Evolutionary conservation across 2,113 vertebrate species (phyloP).

Genomic region (Thryonomys swinderianus): DNA sequence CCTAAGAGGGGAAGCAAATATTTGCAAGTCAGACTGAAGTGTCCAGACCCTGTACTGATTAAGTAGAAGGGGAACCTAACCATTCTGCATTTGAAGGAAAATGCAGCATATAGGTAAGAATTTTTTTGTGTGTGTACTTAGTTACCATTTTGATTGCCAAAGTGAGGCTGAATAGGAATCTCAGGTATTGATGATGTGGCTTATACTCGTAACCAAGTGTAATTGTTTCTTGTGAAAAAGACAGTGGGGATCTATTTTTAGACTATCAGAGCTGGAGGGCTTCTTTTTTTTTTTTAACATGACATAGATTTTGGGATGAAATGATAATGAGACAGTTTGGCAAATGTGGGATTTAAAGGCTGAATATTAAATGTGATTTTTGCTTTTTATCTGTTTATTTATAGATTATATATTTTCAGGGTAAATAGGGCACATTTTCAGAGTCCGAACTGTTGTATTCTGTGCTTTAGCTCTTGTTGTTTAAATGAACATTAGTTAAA

Average conservation of each 20-base stretch:
- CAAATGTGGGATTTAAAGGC: slow-evolving; percentile 57
- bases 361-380: slow-evolving; percentile 68
- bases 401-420: slow-evolving; percentile 72
- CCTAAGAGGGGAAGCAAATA: slow-evolving; percentile 80
- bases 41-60: slow-evolving; percentile 84
- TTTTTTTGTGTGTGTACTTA: slow-evolving; percentile 59
- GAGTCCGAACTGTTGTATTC: slow-evolving; percentile 88
- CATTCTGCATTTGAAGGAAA: slow-evolving; percentile 86
- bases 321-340: slow-evolving; percentile 58
- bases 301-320: slow-evolving; percentile 78
- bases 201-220: slow-evolving; percentile 69
- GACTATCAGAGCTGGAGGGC: slow-evolving; percentile 75
- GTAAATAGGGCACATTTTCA: slow-evolving; percentile 89
- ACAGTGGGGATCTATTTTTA: slow-evolving; percentile 85
- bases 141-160: slow-evolving; percentile 63
- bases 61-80: slow-evolving; percentile 86
- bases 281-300: slow-evolving; percentile 76
- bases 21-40: slow-evolving; percentile 86
- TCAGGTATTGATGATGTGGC: slow-evolving; percentile 72
- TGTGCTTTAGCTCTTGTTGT: slow-evolving; percentile 70
- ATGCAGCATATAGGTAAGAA: slow-evolving; percentile 89
- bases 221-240: slow-evolving; percentile 81
- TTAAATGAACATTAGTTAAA: slow-evolving; percentile 74
- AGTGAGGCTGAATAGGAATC: slow-evolving; percentile 67
- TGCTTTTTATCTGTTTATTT: slow-evolving; percentile 74